These are phyloP conservation scores for Hipparchia sbordonii DNA, from an alignment of 2,888 invertebrate species.

Conservation along the genomic window DNA sequence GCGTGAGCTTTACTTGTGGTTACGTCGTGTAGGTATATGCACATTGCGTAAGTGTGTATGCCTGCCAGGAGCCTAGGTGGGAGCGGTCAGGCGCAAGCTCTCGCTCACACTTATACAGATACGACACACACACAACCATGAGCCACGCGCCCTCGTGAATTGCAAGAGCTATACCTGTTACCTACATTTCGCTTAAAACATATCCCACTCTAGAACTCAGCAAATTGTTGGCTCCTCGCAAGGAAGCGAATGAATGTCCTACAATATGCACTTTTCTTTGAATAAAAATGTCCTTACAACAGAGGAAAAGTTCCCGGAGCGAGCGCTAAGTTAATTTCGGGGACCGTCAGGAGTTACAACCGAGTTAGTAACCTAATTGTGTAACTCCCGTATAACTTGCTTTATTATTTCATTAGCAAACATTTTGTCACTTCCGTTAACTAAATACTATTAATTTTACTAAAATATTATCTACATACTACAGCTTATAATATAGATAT, in stretches of 20 bases:
- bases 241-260: slow-evolving; percentile 8
- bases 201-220: not conserved
- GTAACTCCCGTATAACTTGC: slow-evolving; percentile 10
- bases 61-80: too few species aligned
- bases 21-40: too few species aligned
- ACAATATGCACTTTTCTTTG: slow-evolving; percentile 9
- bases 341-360: slow-evolving; percentile 11
- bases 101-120: too few species aligned
- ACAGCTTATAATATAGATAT: too few species aligned
- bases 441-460: not conserved
- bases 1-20: too few species aligned
- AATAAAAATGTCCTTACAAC: slow-evolving; percentile 15
- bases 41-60: too few species aligned
- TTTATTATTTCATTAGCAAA: slow-evolving; percentile 15
- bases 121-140: too few species aligned
- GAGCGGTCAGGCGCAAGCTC: too few species aligned
- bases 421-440: slow-evolving; percentile 14
- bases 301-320: not conserved
- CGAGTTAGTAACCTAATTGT: slow-evolving; percentile 14
- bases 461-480: too few species aligned
- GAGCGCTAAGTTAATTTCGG: slow-evolving; percentile 8
- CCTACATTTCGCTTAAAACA: not conserved
- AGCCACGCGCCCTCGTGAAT: too few species aligned
- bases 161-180: too few species aligned
- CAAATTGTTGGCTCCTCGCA: not conserved